These are phyloP conservation scores for Gobionotothen gibberifrons DNA, from an alignment of 2,797 vertebrate species.

Conservation along the genomic window DNA sequence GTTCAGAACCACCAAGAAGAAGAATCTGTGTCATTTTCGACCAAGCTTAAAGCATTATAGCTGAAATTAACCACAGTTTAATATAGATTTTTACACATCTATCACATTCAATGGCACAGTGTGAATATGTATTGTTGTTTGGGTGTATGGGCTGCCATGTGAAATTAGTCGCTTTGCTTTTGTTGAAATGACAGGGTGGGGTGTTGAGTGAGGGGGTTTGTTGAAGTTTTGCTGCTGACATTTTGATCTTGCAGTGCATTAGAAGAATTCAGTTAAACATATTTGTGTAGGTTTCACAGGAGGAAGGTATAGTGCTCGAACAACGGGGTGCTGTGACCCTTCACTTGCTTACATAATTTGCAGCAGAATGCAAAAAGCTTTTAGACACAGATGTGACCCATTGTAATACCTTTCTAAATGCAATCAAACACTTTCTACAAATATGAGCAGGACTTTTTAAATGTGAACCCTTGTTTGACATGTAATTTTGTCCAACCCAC, in stretches of 20 bases:
- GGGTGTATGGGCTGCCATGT: constrained; percentile 68
- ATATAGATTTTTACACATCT: constrained; percentile 76
- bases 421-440: constrained; percentile 89
- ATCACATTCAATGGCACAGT: constrained; percentile 68
- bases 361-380: constrained; percentile 88
- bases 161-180: constrained; percentile 77
- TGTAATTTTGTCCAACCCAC: constrained; percentile 89
- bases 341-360: constrained; percentile 88
- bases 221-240: constrained; percentile 79
- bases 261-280: constrained; percentile 83
- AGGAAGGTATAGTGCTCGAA: constrained; percentile 81
- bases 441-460: constrained; percentile 87
- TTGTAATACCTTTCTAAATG: constrained; percentile 90
- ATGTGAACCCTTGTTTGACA: constrained; percentile 88
- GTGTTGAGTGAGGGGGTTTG: constrained; percentile 71
- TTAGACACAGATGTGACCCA: constrained; percentile 90
- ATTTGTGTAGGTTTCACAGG: constrained; percentile 84
- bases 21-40: constrained; percentile 74
- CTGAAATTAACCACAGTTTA: constrained; percentile 79
- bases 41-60: constrained; percentile 69
- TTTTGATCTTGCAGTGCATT: constrained; percentile 82
- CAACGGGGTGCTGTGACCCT: constrained; percentile 83
- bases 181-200: constrained; percentile 71
- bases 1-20: constrained; percentile 75
- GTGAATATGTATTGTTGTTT: constrained; percentile 76